phyloP scores from a whole-genome alignment of 2,797 vertebrate genomes.

The Enteromius anoplus region DNA sequence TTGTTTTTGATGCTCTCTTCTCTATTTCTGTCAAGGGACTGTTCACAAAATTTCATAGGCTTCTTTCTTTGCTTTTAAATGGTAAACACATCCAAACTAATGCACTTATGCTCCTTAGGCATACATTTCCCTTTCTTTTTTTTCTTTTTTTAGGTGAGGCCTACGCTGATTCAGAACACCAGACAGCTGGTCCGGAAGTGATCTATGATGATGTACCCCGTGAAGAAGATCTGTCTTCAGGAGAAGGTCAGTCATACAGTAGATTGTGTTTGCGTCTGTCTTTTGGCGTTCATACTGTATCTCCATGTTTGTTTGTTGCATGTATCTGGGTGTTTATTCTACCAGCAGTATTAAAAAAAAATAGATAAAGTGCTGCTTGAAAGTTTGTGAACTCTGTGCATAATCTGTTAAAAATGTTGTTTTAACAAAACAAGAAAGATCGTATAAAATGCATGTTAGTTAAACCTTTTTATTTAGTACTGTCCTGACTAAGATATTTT shows the following conservation, averaged over 20 bases:
- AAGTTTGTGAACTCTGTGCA: no score
- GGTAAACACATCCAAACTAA: not conserved
- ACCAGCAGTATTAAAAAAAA: not conserved
- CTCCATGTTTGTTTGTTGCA: not conserved
- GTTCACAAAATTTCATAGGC: conserved; percentile 35
- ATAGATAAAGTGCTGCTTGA: no score
- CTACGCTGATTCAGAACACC: conserved; percentile 59
- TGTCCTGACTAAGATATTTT: no score
- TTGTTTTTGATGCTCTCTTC: conserved; percentile 1
- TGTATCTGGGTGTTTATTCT: not conserved
- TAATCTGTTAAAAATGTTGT: no score
- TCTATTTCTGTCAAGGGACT: not conserved
- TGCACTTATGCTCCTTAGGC: not conserved
- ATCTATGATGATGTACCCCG: conserved; percentile 93
- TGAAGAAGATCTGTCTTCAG: conserved; percentile 79
- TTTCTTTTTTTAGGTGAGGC: conserved; percentile 59
- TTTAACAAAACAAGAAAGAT: no score
- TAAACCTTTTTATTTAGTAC: no score
- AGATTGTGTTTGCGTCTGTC: conserved; percentile 9
- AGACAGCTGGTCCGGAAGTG: conserved; percentile 75
- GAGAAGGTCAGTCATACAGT: conserved; percentile 68
- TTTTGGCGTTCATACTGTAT: not conserved
- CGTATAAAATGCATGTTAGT: no score
- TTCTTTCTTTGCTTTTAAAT: not conserved
- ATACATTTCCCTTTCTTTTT: conserved; percentile 34